These are phyloP conservation scores for Stegostoma tigrinum DNA, from an alignment of 2,113 vertebrate genomes.

Conservation along the genomic window DNA sequence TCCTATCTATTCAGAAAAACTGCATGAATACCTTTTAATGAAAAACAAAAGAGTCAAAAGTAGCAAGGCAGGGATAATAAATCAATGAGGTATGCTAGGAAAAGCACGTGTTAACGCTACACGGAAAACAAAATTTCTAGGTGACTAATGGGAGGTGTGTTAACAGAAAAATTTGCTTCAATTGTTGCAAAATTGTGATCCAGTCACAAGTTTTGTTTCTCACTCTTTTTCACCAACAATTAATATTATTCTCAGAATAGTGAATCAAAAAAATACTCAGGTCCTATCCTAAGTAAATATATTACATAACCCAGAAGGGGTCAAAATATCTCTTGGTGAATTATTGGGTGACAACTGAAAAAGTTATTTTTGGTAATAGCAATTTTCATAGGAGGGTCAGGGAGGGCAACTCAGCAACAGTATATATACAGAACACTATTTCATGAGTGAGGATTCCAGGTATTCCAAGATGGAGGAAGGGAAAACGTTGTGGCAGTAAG, in stretches of 20 bases:
- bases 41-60: not conserved
- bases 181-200: not conserved
- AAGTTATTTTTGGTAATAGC: no score
- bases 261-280: not conserved
- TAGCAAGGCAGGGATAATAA: not conserved
- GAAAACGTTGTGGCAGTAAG: no score
- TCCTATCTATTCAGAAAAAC: not conserved
- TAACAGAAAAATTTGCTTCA: not conserved
- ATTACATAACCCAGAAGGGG: not conserved
- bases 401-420: not conserved
- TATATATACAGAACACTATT: not conserved
- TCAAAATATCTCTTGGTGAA: not conserved
- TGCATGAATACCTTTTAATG: not conserved
- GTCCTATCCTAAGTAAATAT: not conserved
- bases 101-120: not conserved
- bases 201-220: not conserved
- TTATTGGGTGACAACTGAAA: no score
- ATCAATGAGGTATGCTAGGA: not conserved
- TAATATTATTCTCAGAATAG: not conserved
- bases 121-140: not conserved
- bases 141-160: not conserved
- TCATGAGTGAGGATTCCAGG: not conserved
- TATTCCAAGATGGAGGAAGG: no score
- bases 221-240: no score
- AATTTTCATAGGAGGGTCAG: no score